Conservation (phyloP, 2,888 invertebrate species). For the Oscheius sp. region DNA sequence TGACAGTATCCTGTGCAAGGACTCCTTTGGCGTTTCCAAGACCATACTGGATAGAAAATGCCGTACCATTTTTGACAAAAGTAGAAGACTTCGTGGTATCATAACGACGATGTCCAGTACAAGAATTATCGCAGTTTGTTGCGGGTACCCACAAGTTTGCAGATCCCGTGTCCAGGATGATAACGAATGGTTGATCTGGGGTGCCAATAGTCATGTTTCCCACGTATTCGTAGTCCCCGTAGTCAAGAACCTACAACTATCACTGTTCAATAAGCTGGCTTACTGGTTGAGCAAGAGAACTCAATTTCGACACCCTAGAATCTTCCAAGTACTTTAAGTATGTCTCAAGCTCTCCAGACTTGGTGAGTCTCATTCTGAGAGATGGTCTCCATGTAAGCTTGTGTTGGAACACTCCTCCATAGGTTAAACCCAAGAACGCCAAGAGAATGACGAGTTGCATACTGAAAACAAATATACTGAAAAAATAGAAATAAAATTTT, state of each 20-base stretch:
- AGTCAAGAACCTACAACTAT: slow-evolving; percentile 14
- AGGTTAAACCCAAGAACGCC: slow-evolving; percentile 51
- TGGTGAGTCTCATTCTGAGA: slow-evolving; percentile 44
- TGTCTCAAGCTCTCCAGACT: slow-evolving; percentile 39
- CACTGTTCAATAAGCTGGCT: not conserved
- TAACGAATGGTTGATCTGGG: slow-evolving; percentile 45
- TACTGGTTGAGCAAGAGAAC: slow-evolving; percentile 43
- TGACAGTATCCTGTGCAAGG: slow-evolving; percentile 86
- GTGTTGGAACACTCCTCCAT: slow-evolving; percentile 54
- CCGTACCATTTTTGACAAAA: slow-evolving; percentile 86
- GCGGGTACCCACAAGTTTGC: slow-evolving; percentile 47
- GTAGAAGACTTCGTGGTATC: slow-evolving; percentile 84
- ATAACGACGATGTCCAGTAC: slow-evolving; percentile 79
- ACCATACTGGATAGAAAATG: slow-evolving; percentile 90
- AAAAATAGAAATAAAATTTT: too few species aligned
- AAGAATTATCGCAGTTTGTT: slow-evolving; percentile 37
- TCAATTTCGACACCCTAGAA: slow-evolving; percentile 33
- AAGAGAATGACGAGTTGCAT: slow-evolving; percentile 40
- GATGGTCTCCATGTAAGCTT: slow-evolving; percentile 46
- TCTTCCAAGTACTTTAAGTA: slow-evolving; percentile 43
- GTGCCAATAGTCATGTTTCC: slow-evolving; percentile 50
- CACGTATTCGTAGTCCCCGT: slow-evolving; percentile 46
- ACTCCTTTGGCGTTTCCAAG: slow-evolving; percentile 89
- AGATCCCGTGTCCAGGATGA: slow-evolving; percentile 48
- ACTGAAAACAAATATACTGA: too few species aligned